Conservation (phyloP, 1,140 invertebrate genomes). For the Druon quercuslanigerum region DNA sequence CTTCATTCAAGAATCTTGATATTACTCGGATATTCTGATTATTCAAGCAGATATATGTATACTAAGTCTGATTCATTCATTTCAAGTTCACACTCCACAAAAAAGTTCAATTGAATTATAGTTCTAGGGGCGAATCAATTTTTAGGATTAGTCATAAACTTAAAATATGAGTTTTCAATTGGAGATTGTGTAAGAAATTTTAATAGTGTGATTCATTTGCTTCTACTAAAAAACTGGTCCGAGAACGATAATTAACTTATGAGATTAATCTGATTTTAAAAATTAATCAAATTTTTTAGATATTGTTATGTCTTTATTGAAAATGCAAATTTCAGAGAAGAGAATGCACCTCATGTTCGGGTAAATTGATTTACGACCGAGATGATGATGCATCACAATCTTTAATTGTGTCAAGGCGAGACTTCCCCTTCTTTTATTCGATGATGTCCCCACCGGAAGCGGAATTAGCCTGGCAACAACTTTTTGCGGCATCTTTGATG, state of each 20-base stretch:
- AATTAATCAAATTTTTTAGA: constrained; percentile 6
- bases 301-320: constrained; percentile 28
- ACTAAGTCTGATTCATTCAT: constrained; percentile 30
- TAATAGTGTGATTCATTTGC: too few species aligned
- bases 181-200: too few species aligned
- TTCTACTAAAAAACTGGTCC: too few species aligned
- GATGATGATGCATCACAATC: constrained; percentile 56
- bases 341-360: constrained; percentile 18
- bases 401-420: constrained; percentile 58
- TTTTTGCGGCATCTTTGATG: constrained; percentile 35
- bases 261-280: too few species aligned
- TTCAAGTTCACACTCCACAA: background rate
- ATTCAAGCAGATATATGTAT: constrained; percentile 19
- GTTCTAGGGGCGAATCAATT: background rate
- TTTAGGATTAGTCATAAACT: background rate
- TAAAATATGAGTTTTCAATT: constrained; percentile 18
- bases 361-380: constrained; percentile 46
- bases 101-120: background rate
- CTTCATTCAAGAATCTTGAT: constrained; percentile 45
- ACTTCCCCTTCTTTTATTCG: constrained; percentile 38
- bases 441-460: constrained; percentile 53
- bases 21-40: constrained; percentile 8
- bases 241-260: too few species aligned
- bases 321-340: constrained; percentile 4
- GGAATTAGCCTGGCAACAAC: constrained; percentile 35